Evolutionary conservation across 2,888 invertebrate species (phyloP).

Genomic region (Protonemura montana): DNA sequence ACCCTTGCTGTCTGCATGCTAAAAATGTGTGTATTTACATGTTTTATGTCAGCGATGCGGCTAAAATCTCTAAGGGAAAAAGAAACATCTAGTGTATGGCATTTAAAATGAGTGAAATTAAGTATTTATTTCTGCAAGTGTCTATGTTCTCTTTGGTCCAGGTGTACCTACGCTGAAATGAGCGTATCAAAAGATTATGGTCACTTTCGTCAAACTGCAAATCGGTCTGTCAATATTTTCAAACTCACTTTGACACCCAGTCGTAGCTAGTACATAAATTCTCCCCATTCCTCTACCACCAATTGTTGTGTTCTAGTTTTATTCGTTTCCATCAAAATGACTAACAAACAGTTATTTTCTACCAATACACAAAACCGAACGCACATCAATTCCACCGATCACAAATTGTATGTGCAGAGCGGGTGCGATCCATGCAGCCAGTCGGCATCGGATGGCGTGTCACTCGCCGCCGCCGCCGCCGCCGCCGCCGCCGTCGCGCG

Average conservation of each 20-base stretch:
- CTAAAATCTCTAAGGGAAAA: no score
- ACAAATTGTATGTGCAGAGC: slow-evolving; percentile 44
- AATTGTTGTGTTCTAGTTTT: slow-evolving; percentile 19
- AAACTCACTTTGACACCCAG: slow-evolving; percentile 39
- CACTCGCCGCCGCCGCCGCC: slow-evolving; percentile 41
- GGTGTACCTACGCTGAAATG: no score
- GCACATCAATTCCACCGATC: slow-evolving; percentile 46
- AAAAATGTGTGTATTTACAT: no score
- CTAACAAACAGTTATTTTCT: slow-evolving; percentile 27
- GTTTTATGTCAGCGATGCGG: no score
- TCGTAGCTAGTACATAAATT: not conserved
- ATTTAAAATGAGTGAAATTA: no score
- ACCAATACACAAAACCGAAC: slow-evolving; percentile 32
- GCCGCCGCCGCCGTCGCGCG: no score
- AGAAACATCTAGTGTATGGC: no score
- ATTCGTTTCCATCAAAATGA: slow-evolving; percentile 23
- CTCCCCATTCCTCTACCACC: not conserved
- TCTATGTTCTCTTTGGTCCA: no score
- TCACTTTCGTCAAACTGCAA: not conserved
- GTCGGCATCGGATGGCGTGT: slow-evolving; percentile 47
- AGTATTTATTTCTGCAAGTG: no score
- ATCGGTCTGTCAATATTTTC: not conserved
- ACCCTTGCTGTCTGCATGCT: no score
- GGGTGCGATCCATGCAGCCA: not conserved
- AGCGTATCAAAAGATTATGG: no score